These are phyloP conservation scores for Orchestes rusci DNA, from an alignment of 2,888 invertebrate species.

Conservation along the genomic window DNA sequence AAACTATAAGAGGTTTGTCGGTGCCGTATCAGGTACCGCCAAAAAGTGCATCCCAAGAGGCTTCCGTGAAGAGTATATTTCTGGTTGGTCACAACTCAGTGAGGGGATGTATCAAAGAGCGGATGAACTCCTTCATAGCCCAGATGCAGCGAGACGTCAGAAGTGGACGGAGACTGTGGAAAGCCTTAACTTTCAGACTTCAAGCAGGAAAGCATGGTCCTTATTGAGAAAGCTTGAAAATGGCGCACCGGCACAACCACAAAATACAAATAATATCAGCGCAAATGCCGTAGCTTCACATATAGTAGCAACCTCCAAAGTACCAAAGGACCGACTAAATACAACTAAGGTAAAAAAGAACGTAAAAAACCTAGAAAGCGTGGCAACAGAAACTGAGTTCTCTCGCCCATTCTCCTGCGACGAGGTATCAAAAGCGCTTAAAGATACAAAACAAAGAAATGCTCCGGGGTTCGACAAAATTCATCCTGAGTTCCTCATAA, in stretches of 20 bases:
- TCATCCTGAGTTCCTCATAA: background rate
- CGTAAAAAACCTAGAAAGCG: constrained; percentile 14
- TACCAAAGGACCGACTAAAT: constrained; percentile 13
- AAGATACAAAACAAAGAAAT: background rate
- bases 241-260: constrained; percentile 5
- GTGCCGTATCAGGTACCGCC: background rate
- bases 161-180: constrained; percentile 17
- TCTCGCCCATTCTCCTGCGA: background rate
- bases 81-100: background rate
- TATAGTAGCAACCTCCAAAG: constrained; percentile 18
- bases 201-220: constrained; percentile 14
- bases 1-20: background rate
- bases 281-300: constrained; percentile 12
- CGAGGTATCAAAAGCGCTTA: background rate
- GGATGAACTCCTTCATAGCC: constrained; percentile 12
- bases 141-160: constrained; percentile 13
- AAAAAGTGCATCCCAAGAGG: background rate
- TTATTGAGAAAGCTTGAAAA: constrained; percentile 14
- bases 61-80: background rate
- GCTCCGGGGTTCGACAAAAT: background rate
- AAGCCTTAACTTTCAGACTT: constrained; percentile 13
- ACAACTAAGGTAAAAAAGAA: constrained; percentile 15
- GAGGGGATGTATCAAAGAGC: background rate
- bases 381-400: background rate
- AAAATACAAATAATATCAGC: constrained; percentile 5